phyloP scores from a whole-genome alignment of 1,140 invertebrate genomes.

The Hycleus cichorii region DNA sequence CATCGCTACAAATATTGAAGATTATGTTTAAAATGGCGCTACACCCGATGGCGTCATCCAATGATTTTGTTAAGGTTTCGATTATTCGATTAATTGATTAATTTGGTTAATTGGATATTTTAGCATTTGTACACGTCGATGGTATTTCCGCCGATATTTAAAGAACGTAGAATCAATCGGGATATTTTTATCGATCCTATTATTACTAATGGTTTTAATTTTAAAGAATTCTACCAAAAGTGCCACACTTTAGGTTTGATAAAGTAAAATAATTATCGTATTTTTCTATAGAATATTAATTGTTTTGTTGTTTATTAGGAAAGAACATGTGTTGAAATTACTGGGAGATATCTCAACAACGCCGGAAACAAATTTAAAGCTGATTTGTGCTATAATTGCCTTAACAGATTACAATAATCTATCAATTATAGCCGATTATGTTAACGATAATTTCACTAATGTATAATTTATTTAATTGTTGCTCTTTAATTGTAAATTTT shows the following conservation, averaged over 20 bases:
- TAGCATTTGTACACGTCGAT: conserved; percentile 6
- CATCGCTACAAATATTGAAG: conserved; percentile 1
- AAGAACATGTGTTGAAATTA: neutral
- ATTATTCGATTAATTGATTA: neutral
- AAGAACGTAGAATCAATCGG: neutral
- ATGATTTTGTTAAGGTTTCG: conserved; percentile 4
- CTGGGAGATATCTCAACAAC: neutral
- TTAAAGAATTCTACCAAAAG: conserved; percentile 5
- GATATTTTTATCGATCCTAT: conserved; percentile 5
- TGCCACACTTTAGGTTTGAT: conserved; percentile 10
- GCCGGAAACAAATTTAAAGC: conserved; percentile 1
- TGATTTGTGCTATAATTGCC: neutral
- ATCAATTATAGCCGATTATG: conserved; percentile 1
- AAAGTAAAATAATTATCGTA: neutral
- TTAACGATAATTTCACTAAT: conserved; percentile 1
- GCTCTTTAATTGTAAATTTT: too few relatives aligned
- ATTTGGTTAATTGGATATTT: neutral
- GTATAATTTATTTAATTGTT: too few relatives aligned
- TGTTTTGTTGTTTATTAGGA: neutral
- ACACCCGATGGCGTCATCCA: conserved; percentile 11
- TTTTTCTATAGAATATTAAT: neutral
- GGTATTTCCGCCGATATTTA: conserved; percentile 4
- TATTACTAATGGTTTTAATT: conserved; percentile 3
- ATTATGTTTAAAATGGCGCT: conserved; percentile 8
- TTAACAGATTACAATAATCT: conserved; percentile 4